phyloP scores from a whole-genome alignment of 35 echinoderm and acorn worm genomes.

The Chiridota heheva region DNA sequence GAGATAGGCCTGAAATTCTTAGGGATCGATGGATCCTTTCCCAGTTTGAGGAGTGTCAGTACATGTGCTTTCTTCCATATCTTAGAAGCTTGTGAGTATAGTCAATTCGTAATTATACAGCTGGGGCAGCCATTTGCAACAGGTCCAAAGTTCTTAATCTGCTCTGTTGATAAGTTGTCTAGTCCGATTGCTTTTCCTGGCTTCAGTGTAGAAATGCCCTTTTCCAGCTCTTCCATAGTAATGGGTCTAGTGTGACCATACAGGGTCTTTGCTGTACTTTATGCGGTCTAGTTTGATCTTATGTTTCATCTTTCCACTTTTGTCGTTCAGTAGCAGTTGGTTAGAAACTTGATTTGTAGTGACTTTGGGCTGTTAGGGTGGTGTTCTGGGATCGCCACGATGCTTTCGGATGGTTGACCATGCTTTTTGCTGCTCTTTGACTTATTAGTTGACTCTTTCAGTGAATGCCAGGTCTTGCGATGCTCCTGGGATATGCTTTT shows the following conservation, averaged over 20 bases:
- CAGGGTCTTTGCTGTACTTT: background rate
- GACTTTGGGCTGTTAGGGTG: background rate
- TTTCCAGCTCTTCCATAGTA: conserved; percentile 10
- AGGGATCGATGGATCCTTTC: conserved; percentile 33
- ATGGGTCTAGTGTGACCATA: background rate
- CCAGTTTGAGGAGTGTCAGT: conserved; percentile 46
- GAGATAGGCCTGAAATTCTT: conserved; percentile 70
- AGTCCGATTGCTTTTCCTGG: conserved; percentile 31
- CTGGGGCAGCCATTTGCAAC: conserved; percentile 44
- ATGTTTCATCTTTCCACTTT: background rate
- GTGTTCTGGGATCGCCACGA: background rate
- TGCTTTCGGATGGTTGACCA: too few relatives aligned
- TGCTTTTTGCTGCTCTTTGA: too few relatives aligned
- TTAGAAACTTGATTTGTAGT: conserved; percentile 26
- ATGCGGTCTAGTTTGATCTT: conserved; percentile 26
- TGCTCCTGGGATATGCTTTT: conserved; percentile 3
- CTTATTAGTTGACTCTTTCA: background rate
- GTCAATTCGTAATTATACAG: conserved; percentile 32
- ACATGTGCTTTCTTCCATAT: conserved; percentile 43
- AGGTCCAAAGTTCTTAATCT: conserved; percentile 55
- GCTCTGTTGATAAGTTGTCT: conserved; percentile 41
- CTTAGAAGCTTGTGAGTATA: conserved; percentile 29
- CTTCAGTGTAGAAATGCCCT: conserved; percentile 32
- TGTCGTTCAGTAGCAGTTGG: background rate
- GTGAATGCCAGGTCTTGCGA: background rate